Conservation (phyloP, 2,888 invertebrate genomes). For the Campopleginae sp. region DNA sequence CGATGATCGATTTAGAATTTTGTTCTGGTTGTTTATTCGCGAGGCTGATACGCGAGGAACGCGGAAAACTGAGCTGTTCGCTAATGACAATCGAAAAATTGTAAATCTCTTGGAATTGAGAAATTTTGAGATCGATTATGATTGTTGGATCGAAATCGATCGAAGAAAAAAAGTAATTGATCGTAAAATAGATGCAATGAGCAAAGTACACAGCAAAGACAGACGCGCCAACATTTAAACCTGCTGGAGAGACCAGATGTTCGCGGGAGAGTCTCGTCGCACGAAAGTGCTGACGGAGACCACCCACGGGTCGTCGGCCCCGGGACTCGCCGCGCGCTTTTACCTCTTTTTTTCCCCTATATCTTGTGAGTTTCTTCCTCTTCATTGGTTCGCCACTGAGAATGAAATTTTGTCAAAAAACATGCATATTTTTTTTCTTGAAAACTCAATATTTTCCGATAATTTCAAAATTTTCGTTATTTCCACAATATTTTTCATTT, state of each 20-base stretch:
- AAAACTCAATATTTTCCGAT: too few relatives aligned
- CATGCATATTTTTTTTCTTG: too few relatives aligned
- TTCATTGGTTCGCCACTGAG: conserved; percentile 1
- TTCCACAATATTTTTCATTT: too few relatives aligned
- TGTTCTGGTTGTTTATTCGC: conserved; percentile 1
- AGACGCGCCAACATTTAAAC: conserved; percentile 34
- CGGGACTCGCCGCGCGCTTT: conserved; percentile 49
- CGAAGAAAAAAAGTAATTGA: neutral
- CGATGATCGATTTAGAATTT: neutral
- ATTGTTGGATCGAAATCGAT: conserved; percentile 2
- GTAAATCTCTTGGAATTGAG: neutral
- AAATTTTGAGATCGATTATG: neutral
- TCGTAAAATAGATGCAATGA: conserved; percentile 12
- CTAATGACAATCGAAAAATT: neutral
- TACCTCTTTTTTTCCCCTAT: conserved; percentile 69
- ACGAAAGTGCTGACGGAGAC: conserved; percentile 72
- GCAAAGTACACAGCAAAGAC: conserved; percentile 57
- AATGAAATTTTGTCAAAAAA: too few relatives aligned
- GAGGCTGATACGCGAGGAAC: neutral
- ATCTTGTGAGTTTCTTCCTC: conserved; percentile 30
- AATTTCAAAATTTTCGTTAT: too few relatives aligned
- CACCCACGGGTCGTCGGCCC: conserved; percentile 72
- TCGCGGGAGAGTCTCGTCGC: conserved; percentile 64
- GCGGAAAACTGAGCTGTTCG: neutral
- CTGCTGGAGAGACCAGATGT: conserved; percentile 66